Evolutionary conservation across 2,797 vertebrate genomes (phyloP), one percentile per base, ranked within the genome.

Genomic region (Pristis pectinata): DNA sequence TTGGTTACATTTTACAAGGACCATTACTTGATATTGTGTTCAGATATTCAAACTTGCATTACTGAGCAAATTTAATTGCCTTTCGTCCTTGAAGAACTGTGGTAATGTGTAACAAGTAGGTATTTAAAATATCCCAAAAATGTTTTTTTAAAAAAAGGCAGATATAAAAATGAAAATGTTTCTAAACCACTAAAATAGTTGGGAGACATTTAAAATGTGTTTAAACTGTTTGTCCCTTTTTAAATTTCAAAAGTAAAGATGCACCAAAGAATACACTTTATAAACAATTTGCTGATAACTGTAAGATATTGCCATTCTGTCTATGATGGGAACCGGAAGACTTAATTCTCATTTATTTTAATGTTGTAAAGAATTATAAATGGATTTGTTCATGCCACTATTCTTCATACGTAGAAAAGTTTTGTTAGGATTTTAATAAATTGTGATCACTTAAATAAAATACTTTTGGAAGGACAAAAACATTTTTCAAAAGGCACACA

Each of bases 401-500:
- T 94, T 77, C 95, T 95, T 91, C 22, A 94, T 95, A 95, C 97
- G 96, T 95, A 95, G 95, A 96, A 96, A 94, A 97, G 96, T 96
- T 96, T 94, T 96, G 96, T 96, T 96, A 97, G 96, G 95, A 96
- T 96, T 97, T 96, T 96, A 95, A 96, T 96, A 96, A 96, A 97
- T 97, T 95, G 96, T 95, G 96, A 96, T 97, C 96, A 97, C 97
- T 97, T 91, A 97, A 97, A 97, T 97, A 96, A 97, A 96, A 97
- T 97, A 96, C 96, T 41, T 97, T 97, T 94, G 97, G 96, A 98
- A 98, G 98, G 97, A 98, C 95, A 97, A 95, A 96, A 97, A 96
- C 97, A 96, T 98, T 97, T 98, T 97, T 98, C 99, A 99, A 98
- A 98, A 98, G 98, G 98, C 98, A 99, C 98, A 98, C 97, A 96